Base-by-base conservation (phyloP, 2,888 invertebrate species). In the Calameuta idolon region DNA sequence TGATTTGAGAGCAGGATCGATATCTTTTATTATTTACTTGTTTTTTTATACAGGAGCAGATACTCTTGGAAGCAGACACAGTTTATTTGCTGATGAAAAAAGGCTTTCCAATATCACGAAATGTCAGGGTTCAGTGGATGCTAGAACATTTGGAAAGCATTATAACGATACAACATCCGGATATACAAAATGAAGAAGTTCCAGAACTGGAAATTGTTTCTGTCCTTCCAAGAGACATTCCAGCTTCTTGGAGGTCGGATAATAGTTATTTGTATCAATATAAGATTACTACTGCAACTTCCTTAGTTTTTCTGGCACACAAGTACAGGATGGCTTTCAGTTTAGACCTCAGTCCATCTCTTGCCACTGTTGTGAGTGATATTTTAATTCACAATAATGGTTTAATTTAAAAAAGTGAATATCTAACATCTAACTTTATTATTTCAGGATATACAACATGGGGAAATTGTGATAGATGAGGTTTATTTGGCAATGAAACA, bases 311-410 rank as follows among this genome's bases (percentile, higher is more conserved):
- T 90, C 91, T 96, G 69, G 94, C 96, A 33, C 94, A 94, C 83
- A 93, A 93, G 80, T 96, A 96, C 89, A 93, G 95, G 81, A 93
- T 96, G 83, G 96, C 95, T 74, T 96, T 95, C 88, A 95, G 96
- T 84, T 92, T 97, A 79, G 96, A 97, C 91, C 93, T 96, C 89
- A 96, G 96, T 89, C 96, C 96, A 12, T 96, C 96, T 2, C 93
- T 95, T 79, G 94, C 95, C 75, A 94, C 95, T 79, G 94, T 96
- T 81, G 95, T 95, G 90, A 92, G 94, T 90, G 23, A 23, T 81
- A 73, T 78, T 76, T 75, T 80, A 76, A 69, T 75, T 78, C 12
- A 11, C 33, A 31, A 12, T 74, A 12, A 77, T 37, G 31, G 15
- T 68, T 5, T 12, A 31, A 69, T 40, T 55, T 35, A 55, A 2